Evolutionary conservation across 2,888 invertebrate species (phyloP).

Genomic region (Nemurella pictetii): DNA sequence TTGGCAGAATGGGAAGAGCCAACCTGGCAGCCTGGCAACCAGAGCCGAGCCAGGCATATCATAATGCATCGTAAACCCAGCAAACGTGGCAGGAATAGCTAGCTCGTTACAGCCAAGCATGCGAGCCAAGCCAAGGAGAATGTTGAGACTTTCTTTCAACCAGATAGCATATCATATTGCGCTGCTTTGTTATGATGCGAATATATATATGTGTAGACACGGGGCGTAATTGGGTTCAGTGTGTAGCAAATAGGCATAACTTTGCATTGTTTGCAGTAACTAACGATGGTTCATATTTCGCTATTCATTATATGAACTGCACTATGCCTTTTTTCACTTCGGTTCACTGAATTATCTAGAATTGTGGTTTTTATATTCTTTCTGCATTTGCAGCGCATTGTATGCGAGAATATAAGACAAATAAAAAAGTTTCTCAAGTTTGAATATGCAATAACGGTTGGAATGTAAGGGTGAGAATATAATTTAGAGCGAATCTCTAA

Average conservation of each 20-base stretch:
- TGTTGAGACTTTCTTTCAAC: not conserved
- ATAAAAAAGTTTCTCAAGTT: not conserved
- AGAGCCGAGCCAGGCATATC: not conserved
- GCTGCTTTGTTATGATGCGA: not conserved
- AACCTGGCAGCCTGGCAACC: not conserved
- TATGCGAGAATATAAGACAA: too few species aligned
- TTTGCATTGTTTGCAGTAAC: not conserved
- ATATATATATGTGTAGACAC: too few species aligned
- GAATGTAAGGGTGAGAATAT: not conserved
- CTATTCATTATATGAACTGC: not conserved
- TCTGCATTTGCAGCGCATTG: too few species aligned
- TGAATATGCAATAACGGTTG: not conserved
- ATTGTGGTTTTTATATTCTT: too few species aligned
- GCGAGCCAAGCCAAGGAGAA: not conserved
- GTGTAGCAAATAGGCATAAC: not conserved
- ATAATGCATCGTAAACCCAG: not conserved
- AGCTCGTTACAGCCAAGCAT: constrained; percentile 8
- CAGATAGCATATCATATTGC: not conserved
- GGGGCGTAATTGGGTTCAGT: not conserved
- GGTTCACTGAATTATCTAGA: not conserved
- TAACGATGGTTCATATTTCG: not conserved
- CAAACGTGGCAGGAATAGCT: not conserved
- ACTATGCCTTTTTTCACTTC: not conserved
- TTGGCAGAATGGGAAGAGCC: too few species aligned
- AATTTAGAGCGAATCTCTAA: not conserved